Evolutionary conservation across 2,113 vertebrate species (phyloP), one percentile per base, ranked within the genome.

Genomic region (Eidolon helvum): DNA sequence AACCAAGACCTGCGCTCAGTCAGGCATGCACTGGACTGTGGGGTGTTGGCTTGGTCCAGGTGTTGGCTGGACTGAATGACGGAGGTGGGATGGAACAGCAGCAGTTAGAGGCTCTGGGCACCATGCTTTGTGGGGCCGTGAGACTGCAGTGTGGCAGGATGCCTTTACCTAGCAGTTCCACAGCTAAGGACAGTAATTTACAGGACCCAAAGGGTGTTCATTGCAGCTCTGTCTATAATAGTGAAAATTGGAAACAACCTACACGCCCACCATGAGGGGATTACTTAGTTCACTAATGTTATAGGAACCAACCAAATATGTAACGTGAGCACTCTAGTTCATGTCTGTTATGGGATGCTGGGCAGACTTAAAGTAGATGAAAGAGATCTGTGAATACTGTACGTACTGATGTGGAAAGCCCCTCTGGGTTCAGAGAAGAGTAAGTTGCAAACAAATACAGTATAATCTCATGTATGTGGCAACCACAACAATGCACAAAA

Each of bases 1-100:
- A 63, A 38, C 71, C 10, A 10, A 9, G 63, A 19, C n/a, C 33
- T 48, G 15, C 40, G n/a, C 48, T 66, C 45, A 1, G 11, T 35
- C 0, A 4, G 33, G 7, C 10, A 0, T 43, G 43, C 1, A 7
- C 45, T 11, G 57, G 85, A 18, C 79, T 2, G 5, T 16, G 92
- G 30, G 30, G 4, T 1, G 0, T 2, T 15, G 59, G 59, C 24
- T 40, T 0, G 2, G 55, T 55, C 19, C 1, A 6, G 1, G 26
- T 33, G 2, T 24, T 83, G 57, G 6, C 28, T n/a, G 43, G 35
- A 30, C 10, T 15, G 48, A 24, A 11, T 35, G 82, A 43, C 7
- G 0, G 57, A 4, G 4, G 19, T 10, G 2, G 9, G 45, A 33
- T 0, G 5, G 14, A n/a, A 57, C 59, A 8, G 11, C 59, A 7